Evolutionary conservation across 2,797 vertebrate genomes (phyloP).

Genomic region (Heliangelus exortis): DNA sequence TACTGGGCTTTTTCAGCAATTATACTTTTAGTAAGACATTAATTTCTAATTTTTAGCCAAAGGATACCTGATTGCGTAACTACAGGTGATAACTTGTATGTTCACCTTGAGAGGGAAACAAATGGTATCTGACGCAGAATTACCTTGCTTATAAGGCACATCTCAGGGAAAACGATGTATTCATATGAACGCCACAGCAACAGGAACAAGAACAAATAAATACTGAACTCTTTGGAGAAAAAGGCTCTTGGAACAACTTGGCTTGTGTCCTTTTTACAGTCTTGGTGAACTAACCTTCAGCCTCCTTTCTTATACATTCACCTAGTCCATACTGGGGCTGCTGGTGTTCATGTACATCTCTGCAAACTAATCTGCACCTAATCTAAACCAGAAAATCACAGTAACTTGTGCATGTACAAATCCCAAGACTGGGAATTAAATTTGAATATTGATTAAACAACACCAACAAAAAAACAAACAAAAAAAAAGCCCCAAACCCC

Average conservation of each 20-base stretch:
- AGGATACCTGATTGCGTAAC: neutral
- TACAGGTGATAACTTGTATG: neutral
- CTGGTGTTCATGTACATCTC: fast-evolving
- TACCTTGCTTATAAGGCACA: neutral
- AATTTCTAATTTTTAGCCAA: neutral
- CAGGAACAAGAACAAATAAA: neutral
- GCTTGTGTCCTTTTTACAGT: neutral
- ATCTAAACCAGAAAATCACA: neutral
- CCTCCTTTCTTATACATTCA: neutral
- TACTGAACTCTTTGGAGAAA: neutral
- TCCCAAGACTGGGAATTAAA: neutral
- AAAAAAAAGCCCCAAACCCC: neutral
- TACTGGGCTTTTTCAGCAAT: neutral
- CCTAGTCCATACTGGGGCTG: neutral
- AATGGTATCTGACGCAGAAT: neutral
- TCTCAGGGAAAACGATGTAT: neutral
- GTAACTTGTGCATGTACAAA: neutral
- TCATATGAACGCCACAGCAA: neutral
- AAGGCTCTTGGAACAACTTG: neutral
- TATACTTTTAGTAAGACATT: neutral
- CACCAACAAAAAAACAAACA: neutral
- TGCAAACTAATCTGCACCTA: neutral
- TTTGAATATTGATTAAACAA: neutral
- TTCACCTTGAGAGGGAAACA: neutral
- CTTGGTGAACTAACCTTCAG: neutral